Conservation (phyloP, 2,888 invertebrate genomes). For the Chelonus formosanus region DNA sequence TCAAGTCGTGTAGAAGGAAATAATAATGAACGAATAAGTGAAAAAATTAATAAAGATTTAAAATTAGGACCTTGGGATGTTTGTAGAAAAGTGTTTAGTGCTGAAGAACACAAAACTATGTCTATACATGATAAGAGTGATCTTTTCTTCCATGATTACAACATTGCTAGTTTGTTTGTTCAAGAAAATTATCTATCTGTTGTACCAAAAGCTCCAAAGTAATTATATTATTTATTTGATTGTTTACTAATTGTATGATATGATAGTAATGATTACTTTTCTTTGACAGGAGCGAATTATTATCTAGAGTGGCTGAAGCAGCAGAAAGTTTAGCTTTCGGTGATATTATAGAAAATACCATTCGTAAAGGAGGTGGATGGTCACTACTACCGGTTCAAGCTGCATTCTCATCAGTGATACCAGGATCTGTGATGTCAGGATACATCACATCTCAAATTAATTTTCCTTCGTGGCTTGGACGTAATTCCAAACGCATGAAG, state of each 20-base stretch:
- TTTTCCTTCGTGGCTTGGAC: slow-evolving; percentile 97
- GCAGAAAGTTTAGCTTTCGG: slow-evolving; percentile 88
- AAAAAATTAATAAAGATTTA: slow-evolving; percentile 80
- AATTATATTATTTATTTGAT: slow-evolving; percentile 42
- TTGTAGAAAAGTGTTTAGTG: slow-evolving; percentile 85
- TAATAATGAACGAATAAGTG: slow-evolving; percentile 35
- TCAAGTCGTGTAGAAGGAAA: neutral
- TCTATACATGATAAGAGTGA: slow-evolving; percentile 83
- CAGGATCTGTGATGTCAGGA: slow-evolving; percentile 87
- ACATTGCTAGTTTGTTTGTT: slow-evolving; percentile 93
- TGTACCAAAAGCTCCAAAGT: slow-evolving; percentile 79
- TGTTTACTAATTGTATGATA: neutral
- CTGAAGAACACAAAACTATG: slow-evolving; percentile 81
- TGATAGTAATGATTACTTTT: neutral
- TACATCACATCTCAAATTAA: slow-evolving; percentile 80
- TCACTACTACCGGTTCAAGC: slow-evolving; percentile 86
- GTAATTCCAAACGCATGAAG: slow-evolving; percentile 87
- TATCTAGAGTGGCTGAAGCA: slow-evolving; percentile 73
- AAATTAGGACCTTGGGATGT: slow-evolving; percentile 96
- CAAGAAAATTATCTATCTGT: slow-evolving; percentile 95
- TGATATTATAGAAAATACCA: slow-evolving; percentile 83
- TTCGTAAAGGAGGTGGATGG: slow-evolving; percentile 87
- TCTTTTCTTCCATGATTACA: slow-evolving; percentile 97
- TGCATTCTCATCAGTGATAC: slow-evolving; percentile 89
- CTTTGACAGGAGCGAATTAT: slow-evolving; percentile 3